Conservation (phyloP, 2,797 vertebrate species). For the Tapera naevia region DNA sequence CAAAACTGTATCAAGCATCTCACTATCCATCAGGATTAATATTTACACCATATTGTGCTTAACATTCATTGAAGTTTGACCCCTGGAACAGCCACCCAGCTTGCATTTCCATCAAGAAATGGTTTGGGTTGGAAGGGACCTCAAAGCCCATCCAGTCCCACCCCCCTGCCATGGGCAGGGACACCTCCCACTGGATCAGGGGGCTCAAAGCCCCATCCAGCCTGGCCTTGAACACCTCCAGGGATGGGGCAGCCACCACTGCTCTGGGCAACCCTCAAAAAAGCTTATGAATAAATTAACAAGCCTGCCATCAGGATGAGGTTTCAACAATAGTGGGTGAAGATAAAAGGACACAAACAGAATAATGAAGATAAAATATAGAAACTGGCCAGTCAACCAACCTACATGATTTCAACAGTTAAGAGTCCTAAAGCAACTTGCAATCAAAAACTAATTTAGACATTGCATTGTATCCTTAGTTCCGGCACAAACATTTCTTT, state of each 20-base stretch:
- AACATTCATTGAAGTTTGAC: neutral
- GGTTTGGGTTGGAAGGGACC: no score
- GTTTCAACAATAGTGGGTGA: neutral
- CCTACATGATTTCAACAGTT: neutral
- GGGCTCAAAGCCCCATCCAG: no score
- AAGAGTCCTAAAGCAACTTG: neutral
- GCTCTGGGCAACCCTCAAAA: neutral
- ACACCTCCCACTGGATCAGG: no score
- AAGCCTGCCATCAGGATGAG: neutral
- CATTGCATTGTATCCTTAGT: neutral
- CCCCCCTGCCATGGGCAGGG: no score
- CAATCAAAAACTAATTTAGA: neutral
- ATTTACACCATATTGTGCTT: neutral
- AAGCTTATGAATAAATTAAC: neutral
- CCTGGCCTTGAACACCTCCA: no score
- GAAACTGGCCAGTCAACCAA: neutral
- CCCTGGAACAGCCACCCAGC: accelerated
- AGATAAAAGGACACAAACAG: neutral
- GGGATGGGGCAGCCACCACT: no score
- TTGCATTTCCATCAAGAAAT: no score
- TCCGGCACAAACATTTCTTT: neutral
- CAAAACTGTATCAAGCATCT: neutral
- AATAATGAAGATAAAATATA: neutral
- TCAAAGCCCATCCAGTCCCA: no score
- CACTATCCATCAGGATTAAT: neutral